Evolutionary conservation across 2,888 invertebrate species (phyloP), one percentile per base, ranked within the genome.

Genomic region (Gastrophysa polygoni): DNA sequence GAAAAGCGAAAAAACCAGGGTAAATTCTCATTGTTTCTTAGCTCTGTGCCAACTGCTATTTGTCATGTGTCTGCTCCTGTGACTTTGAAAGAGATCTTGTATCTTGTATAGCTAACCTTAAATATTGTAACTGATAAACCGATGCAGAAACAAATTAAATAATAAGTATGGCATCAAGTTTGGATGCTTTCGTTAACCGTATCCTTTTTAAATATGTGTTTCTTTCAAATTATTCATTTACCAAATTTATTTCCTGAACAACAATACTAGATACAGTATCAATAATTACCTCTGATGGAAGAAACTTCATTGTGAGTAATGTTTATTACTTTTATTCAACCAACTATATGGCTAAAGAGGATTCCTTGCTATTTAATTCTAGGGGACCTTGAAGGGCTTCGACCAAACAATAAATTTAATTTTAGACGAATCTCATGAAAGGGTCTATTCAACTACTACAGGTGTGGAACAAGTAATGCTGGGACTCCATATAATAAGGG

Each of bases 331-430:
- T 16, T 3, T 48, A 10, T 21, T n/a, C n/a, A n/a, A n/a, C n/a
- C n/a, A n/a, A n/a, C n/a, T n/a, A n/a, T n/a, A 16, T 47, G 50
- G 18, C 11, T 52, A n/a, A 18, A n/a, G 1, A 7, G 10, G 14
- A 16, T 28, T n/a, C 1, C 28, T 51, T 3, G 34, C 29, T 50
- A 46, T 43, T 44, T 48, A 11, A 64, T 83, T 82, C 65, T 72
- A 91, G 91, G 99, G 99, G 48, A 95, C 96, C 0, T 82, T 99
- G 66, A 98, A 98, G 82, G 99, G 99, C 28, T 99, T 97, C 82
- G 99, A 99, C 83, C 99, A 99, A 83, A 96, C 98, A n/a, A 96
- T 98, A 70, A 99, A 99, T 80, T 86, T 99, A 69, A 97, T 99
- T 74, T 84, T 99, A 68, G 98, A 98, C 78, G 98, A 99, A 82